Base-by-base conservation (phyloP, 2,113 vertebrate genomes). In the Rhinogobius similis region DNA sequence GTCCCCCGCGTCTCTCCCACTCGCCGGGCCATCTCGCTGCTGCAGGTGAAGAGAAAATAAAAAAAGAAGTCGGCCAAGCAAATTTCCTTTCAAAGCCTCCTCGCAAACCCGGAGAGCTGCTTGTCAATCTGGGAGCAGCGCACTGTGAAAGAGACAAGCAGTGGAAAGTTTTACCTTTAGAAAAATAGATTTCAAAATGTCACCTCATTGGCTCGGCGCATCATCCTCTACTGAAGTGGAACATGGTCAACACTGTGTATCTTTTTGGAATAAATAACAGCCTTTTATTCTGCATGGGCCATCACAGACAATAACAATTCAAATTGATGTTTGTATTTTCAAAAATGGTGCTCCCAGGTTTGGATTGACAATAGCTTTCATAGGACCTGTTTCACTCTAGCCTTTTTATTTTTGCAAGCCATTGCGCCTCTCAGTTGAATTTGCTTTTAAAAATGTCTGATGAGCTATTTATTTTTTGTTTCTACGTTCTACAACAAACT, bases 101-200 rank as follows among this genome's bases (percentile, higher is more conserved):
- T 67, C 81, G 24, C 76, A 79, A 83, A 76, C 74, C 79, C n/a
- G 50, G 82, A 81, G 86, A 90, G 87, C 82, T 53, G 83, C 76
- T 87, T 89, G 91, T 92, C 91, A 91, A 88, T 93, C 90, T 87
- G 52, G 5, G 75, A 68, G 67, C 76, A 70, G 77, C 72, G 72
- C 41, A 76, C 82, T 86, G 85, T 82, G 87, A 90, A 84, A 79
- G 79, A 85, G 76, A 81, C 74, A 82, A 83, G 85, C 56, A 78
- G 61, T 75, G 72, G 85, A 87, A 90, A 90, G 82, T 91, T 87
- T 88, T 79, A 77, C 76, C 67, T 72, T 83, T 70, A 75, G 86
- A 86, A 76, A 90, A 91, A 90, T 85, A 75, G 81, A 85, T 88
- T 90, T 89, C 76, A 84, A 87, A 90, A 88, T 90, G 86, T 90